These are phyloP conservation scores for Catalaphyllia jardinei DNA, from an alignment of 64 coral and sea anemone species.

Conservation along the genomic window DNA sequence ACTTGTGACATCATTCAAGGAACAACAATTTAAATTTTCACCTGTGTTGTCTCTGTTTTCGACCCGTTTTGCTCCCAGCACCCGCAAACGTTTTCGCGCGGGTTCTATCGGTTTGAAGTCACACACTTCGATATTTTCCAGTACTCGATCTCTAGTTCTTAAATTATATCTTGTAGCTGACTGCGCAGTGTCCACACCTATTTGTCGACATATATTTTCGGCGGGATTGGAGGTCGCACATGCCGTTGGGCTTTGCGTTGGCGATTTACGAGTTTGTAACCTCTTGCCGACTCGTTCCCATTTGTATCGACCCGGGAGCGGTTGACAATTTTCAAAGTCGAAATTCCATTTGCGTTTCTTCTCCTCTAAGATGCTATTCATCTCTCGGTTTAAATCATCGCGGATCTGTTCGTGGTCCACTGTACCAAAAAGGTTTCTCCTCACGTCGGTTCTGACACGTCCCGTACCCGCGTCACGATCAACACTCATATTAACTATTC, in stretches of 20 bases:
- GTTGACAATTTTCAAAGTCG: slow-evolving; percentile 74
- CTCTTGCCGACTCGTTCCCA: slow-evolving; percentile 66
- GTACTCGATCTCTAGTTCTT: slow-evolving; percentile 37
- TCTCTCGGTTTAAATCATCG: slow-evolving; percentile 57
- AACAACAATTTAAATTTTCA: slow-evolving; percentile 5
- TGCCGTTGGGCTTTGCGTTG: not conserved
- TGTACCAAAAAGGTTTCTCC: slow-evolving; percentile 61
- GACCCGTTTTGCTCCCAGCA: not conserved
- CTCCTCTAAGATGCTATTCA: slow-evolving; percentile 44
- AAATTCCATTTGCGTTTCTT: slow-evolving; percentile 71
- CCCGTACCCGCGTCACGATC: not conserved
- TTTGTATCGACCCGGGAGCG: slow-evolving; percentile 50
- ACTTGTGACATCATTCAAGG: not conserved
- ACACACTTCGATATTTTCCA: not conserved
- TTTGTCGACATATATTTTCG: slow-evolving; percentile 22
- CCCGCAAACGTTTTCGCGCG: not conserved
- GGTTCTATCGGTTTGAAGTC: slow-evolving; percentile 39
- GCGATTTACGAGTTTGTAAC: slow-evolving; percentile 20
- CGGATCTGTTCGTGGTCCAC: slow-evolving; percentile 67
- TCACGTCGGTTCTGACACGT: slow-evolving; percentile 7
- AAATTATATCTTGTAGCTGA: slow-evolving; percentile 59
- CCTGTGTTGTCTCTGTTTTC: not conserved
- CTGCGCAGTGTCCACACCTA: slow-evolving; percentile 17
- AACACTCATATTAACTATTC: slow-evolving; percentile 17
- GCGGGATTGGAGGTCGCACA: slow-evolving; percentile 15